Percentiles rank a stretch among this genome's conserved stretches.
These are phyloP conservation scores for Synergus japonicus DNA, from an alignment of 2,888 invertebrate genomes.

Conservation along the genomic window DNA sequence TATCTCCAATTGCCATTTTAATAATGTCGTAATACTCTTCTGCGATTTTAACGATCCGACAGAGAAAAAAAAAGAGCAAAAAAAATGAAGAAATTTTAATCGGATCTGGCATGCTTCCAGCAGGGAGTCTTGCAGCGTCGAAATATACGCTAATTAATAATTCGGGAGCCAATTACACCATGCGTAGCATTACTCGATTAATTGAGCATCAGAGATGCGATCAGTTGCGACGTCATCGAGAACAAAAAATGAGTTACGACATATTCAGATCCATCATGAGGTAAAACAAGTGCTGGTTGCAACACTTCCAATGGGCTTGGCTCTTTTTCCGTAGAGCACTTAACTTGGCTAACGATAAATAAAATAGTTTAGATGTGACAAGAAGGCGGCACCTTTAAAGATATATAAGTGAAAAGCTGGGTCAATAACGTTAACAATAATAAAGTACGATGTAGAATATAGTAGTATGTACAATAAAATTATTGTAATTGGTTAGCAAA, in stretches of 20 bases:
- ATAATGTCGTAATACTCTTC: background rate
- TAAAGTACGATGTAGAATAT: too few relatives aligned
- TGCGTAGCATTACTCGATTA: slow-evolving; percentile 5
- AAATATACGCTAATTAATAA: slow-evolving; percentile 1
- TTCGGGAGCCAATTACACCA: background rate
- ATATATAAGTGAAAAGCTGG: too few relatives aligned
- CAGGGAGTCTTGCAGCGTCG: background rate
- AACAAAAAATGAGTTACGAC: background rate
- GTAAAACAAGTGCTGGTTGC: background rate
- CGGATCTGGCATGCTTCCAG: background rate
- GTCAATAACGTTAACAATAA: too few relatives aligned
- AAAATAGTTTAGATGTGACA: background rate
- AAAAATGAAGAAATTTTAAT: background rate
- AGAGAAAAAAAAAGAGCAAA: background rate
- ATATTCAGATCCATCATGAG: background rate
- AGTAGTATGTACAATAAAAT: too few relatives aligned
- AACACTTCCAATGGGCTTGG: background rate
- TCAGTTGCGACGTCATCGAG: background rate
- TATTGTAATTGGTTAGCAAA: too few relatives aligned
- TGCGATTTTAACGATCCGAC: background rate
- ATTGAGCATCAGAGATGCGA: background rate
- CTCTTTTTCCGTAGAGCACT: background rate
- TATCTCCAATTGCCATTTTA: background rate
- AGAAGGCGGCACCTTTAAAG: background rate
- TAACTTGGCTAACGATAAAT: background rate